Evolutionary conservation across 2,888 invertebrate genomes (phyloP), one percentile per base, ranked within the genome.

Genomic region (Saturnia japonica): DNA sequence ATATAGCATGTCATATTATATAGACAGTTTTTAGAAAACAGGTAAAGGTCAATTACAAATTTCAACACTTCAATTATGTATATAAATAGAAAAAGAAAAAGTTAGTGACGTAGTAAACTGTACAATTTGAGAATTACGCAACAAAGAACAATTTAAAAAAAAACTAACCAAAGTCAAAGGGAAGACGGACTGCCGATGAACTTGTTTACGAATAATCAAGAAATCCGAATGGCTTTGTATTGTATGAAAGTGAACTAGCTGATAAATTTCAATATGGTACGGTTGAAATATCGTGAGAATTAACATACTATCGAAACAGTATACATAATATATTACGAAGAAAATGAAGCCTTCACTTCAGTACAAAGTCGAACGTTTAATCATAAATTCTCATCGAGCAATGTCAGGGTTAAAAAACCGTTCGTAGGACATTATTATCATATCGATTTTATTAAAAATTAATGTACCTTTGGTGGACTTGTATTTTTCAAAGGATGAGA

Each of bases 381-480:
- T 64, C 64, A 64, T 40, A 64, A 64, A 34, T 40, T 64, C 64
- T 40, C 19, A 64, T 40, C 34, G 40, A 40, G 40, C 22, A 72
- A 75, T 71, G n/a, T 25, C 68, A 45, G 70, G 62, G 22, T 42
- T 47, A 64, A 47, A 16, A 60, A 60, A 60, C 57, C 57, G 14
- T 28, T 60, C 57, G 57, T 60, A 3, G 57, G 57, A 28, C 57
- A 28, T 19, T 54, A 34, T 43, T 43, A 51, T 28, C 12, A 60
- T 60, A 60, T 60, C 7, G 57, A 60, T 60, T 60, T 60, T 60
- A 28, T 60, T 60, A 60, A 60, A 28, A 60, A 60, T 60, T 28
- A 28, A 60, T 28, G 14, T 60, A 14, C 28, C 28, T 14, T 14
- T 28, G 8, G 14, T 28, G 8, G 14, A 60, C 4, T 12, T 60